phyloP scores from a whole-genome alignment of 2,113 vertebrate genomes.

The Lamprologus tigripictilis region DNA sequence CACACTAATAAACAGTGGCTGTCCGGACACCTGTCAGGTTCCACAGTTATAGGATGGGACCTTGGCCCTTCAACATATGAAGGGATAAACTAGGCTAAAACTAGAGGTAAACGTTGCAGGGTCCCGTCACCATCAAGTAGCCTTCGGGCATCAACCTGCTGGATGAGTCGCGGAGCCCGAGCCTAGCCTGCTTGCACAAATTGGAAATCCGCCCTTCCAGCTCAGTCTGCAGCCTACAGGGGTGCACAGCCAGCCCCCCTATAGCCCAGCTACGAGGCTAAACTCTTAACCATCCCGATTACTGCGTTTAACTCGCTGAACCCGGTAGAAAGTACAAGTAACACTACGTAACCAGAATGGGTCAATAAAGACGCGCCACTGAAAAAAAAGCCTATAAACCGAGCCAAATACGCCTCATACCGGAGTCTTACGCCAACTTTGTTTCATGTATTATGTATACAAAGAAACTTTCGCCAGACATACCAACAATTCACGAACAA shows the following conservation, averaged over 20 bases:
- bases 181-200: neutral
- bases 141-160: neutral
- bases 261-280: neutral
- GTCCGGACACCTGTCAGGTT: neutral
- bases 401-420: neutral
- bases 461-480: slow-evolving; percentile 22
- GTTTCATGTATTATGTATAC: slow-evolving; percentile 19
- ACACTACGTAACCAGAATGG: neutral
- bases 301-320: neutral
- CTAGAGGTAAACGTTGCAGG: neutral
- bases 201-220: neutral
- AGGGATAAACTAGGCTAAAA: neutral
- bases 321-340: neutral
- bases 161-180: neutral
- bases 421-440: slow-evolving; percentile 25
- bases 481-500: neutral
- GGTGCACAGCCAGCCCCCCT: neutral
- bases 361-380: neutral
- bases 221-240: neutral
- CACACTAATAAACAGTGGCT: neutral
- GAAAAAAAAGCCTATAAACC: neutral
- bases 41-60: neutral
- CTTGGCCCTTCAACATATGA: neutral
- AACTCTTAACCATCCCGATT: neutral
- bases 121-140: neutral